Evolutionary conservation across 2,797 vertebrate genomes (phyloP), one percentile per base, ranked within the genome.

Genomic region (Tapirus indicus): DNA sequence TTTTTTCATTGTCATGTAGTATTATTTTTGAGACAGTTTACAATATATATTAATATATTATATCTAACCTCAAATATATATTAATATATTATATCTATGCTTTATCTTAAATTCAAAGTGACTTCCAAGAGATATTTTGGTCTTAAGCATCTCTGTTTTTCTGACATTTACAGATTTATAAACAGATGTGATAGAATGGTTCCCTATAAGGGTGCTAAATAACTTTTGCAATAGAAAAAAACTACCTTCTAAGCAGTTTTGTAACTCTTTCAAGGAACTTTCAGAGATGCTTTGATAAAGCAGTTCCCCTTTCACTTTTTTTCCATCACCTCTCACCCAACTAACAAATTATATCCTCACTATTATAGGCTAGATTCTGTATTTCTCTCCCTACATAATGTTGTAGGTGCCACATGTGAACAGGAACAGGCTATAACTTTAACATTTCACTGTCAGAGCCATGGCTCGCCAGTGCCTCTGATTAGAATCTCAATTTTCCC

Each of bases 31-130:
- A 94, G 41, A 79, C 17, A 82, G 35, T 68, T 85, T 84, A 54
- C 64, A 88, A 56, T 75, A 74, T 52, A 47, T 47, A 47, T 47
- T 47, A 47, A 47, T 11, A 47, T 47, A 47, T 1, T 8, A 47
- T 47, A 47, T 47, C 47, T 47, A 47, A 38, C 38, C 38, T 38
- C 38, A 38, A 38, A 47, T 47, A 47, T 47, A 47, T 47, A 47
- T 47, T 47, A 47, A 47, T 84, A 54, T 71, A 88, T 52, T 75
- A 78, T 52, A 44, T 72, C 38, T 89, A 60, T 83, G 41, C 66
- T 92, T 89, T 44, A 79, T 90, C 69, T 91, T 88, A 95, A 92
- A 69, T 88, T 92, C 35, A 47, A 77, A 95, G 60, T 38, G 25
- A 84, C 9, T 88, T 62, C 83, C 16, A 29, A 17, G 17, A 93